Percentiles rank a stretch among this genome's conserved stretches.
Evolutionary conservation across 2,888 invertebrate genomes (phyloP).

Genomic region (Cylindroiulus punctatus): DNA sequence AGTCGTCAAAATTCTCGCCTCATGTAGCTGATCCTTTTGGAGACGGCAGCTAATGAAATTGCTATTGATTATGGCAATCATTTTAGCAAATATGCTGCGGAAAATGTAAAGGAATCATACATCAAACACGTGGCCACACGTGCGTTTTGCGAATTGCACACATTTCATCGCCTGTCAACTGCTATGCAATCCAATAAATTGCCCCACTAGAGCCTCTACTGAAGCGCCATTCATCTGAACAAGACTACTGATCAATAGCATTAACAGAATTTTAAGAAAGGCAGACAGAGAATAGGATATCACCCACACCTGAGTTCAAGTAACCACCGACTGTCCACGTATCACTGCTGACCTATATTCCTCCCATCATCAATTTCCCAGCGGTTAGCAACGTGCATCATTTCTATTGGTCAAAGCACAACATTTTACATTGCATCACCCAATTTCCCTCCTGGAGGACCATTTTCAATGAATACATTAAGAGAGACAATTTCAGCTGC

Average conservation of each 20-base stretch:
- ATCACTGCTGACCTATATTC: slow-evolving; percentile 30
- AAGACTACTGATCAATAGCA: not conserved
- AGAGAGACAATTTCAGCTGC: not conserved
- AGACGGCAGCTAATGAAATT: not conserved
- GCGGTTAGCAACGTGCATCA: not conserved
- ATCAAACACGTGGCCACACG: not conserved
- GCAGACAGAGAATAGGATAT: not conserved
- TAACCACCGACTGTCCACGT: not conserved
- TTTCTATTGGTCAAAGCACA: not conserved
- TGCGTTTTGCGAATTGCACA: not conserved
- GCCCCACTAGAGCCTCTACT: not conserved
- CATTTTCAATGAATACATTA: not conserved
- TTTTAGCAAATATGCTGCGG: not conserved
- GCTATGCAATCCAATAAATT: not conserved
- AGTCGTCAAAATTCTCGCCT: not conserved
- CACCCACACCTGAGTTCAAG: not conserved
- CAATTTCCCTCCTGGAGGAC: not conserved
- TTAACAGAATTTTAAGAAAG: not conserved
- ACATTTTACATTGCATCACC: not conserved
- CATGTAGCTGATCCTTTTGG: not conserved
- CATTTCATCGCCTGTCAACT: not conserved
- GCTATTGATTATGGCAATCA: slow-evolving; percentile 6
- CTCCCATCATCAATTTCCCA: not conserved
- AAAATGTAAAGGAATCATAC: not conserved
- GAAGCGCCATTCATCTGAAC: not conserved